phyloP scores from a whole-genome alignment of 1,140 invertebrate species.

The Propsilocerus akamusi region DNA sequence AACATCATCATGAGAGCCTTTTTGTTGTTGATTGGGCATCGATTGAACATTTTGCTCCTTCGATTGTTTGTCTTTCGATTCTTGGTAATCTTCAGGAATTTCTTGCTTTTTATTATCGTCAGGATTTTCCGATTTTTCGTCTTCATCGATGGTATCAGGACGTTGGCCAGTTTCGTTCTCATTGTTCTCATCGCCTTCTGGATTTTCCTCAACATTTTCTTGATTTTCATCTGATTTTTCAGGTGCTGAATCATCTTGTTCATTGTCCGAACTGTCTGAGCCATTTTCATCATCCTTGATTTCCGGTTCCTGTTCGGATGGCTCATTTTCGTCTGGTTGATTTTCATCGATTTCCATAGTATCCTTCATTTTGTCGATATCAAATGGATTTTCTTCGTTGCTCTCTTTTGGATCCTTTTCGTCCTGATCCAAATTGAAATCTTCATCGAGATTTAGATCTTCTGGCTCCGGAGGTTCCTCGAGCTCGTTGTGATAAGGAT shows the following conservation, averaged over 20 bases:
- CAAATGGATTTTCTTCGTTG: constrained; percentile 60
- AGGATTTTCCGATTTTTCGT: constrained; percentile 27
- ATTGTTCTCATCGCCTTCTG: constrained; percentile 19
- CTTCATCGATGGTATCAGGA: too few relatives aligned
- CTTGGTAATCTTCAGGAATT: constrained; percentile 39
- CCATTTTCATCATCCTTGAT: constrained; percentile 8
- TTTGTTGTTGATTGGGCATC: constrained; percentile 25
- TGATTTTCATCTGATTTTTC: constrained; percentile 22
- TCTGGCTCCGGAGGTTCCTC: constrained; percentile 59
- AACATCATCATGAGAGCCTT: constrained; percentile 19
- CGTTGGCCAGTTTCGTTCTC: too few relatives aligned
- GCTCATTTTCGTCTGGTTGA: constrained; percentile 25
- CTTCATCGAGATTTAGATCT: constrained; percentile 69
- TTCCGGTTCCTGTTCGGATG: background rate
- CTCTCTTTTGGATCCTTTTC: constrained; percentile 31
- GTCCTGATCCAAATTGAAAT: constrained; percentile 63
- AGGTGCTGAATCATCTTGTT: constrained; percentile 12
- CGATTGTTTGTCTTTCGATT: constrained; percentile 38
- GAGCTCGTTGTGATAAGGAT: constrained; percentile 68
- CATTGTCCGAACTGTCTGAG: background rate
- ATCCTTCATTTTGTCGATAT: constrained; percentile 59
- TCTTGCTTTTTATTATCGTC: constrained; percentile 24
- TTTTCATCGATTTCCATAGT: constrained; percentile 25
- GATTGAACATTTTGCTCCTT: constrained; percentile 33
- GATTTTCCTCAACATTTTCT: background rate